phyloP scores from a whole-genome alignment of 2,888 invertebrate genomes.

The Miltochrista miniata region DNA sequence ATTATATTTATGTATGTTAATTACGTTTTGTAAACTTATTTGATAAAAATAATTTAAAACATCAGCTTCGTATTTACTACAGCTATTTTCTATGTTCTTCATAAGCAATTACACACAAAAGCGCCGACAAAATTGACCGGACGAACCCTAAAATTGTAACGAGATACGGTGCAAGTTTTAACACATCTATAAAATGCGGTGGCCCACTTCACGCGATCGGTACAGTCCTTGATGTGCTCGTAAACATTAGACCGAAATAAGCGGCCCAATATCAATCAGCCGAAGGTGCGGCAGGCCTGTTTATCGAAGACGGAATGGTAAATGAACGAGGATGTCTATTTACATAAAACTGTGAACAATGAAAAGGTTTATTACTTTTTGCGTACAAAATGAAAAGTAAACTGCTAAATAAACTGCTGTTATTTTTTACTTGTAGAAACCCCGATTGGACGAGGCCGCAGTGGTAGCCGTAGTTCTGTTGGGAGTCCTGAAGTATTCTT shows the following conservation, averaged over 20 bases:
- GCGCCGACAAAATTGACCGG: neutral
- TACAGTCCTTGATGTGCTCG: conserved; percentile 38
- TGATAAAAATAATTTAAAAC: no score
- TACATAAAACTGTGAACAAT: neutral
- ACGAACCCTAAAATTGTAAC: conserved; percentile 1
- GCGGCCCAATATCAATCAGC: conserved; percentile 45
- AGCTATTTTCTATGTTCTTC: neutral
- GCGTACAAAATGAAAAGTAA: no score
- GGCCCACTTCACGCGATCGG: conserved; percentile 42
- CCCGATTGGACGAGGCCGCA: no score
- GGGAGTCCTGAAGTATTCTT: no score
- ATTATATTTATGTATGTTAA: no score
- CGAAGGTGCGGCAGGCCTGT: conserved; percentile 25
- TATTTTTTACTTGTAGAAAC: no score
- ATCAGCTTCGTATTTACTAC: no score
- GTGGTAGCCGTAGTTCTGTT: no score
- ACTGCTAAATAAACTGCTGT: no score
- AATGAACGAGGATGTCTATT: neutral
- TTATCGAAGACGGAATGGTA: conserved; percentile 12
- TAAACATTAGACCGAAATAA: conserved; percentile 45
- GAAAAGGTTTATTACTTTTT: no score
- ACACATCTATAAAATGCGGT: conserved; percentile 33
- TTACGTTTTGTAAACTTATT: no score
- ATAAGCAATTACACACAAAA: neutral
- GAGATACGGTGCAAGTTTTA: conserved; percentile 34